These are phyloP conservation scores for Sylvilagus bachmani DNA, from an alignment of 2,113 vertebrate species.

Conservation along the genomic window DNA sequence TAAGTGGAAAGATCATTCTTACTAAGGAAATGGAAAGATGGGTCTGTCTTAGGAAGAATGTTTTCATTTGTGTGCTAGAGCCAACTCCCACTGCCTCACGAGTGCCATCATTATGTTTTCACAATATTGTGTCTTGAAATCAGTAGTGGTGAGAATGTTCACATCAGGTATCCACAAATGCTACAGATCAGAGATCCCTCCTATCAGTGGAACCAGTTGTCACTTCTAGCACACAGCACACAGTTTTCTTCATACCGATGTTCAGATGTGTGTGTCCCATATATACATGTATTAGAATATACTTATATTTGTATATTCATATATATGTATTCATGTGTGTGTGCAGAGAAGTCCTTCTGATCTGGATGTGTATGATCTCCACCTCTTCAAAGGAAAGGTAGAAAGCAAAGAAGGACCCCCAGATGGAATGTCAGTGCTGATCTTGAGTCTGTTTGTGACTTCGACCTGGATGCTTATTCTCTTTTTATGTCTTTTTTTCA, in stretches of 20 bases:
- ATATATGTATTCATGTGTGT: background rate
- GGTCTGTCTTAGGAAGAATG: background rate
- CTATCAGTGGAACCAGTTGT: background rate
- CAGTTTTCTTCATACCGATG: background rate
- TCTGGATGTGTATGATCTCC: background rate
- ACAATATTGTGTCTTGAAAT: background rate
- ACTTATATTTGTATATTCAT: background rate
- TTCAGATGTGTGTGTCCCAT: background rate
- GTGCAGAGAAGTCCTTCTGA: background rate
- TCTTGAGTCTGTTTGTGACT: background rate
- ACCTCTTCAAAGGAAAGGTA: background rate
- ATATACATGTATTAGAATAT: too few species aligned
- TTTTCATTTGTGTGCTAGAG: background rate
- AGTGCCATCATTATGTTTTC: background rate
- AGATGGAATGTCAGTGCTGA: fast-evolving
- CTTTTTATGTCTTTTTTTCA: background rate
- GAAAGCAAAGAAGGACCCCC: background rate
- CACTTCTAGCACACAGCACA: background rate
- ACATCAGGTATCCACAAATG: background rate
- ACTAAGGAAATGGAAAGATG: background rate
- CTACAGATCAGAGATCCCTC: background rate
- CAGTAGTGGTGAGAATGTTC: background rate
- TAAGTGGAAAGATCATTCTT: background rate
- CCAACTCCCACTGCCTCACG: background rate
- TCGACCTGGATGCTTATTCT: background rate